A percentile compares a stretch with the other conserved stretches of the same genome.
These are phyloP conservation scores for Eugnorisma glareosa DNA, from an alignment of 2,888 invertebrate genomes.

Conservation along the genomic window DNA sequence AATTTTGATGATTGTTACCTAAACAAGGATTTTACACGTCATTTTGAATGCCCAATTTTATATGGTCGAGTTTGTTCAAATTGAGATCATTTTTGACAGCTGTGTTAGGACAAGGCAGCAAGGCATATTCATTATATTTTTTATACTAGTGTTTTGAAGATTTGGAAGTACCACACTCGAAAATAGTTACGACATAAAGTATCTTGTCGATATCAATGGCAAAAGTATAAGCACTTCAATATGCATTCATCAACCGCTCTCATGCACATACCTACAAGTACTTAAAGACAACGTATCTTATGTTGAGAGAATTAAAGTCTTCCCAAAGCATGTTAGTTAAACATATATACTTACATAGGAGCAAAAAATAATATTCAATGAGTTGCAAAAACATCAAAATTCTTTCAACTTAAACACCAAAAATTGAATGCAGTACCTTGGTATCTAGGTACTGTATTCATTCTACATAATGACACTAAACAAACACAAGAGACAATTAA, in stretches of 20 bases:
- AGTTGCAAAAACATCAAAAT: background rate
- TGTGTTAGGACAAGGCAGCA: background rate
- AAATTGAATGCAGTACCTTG: background rate
- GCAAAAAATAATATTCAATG: background rate
- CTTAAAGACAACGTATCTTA: background rate
- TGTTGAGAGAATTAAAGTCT: background rate
- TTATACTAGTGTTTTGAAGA: background rate
- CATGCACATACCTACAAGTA: background rate
- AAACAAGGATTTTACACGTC: slow-evolving; percentile 60
- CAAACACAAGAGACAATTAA: slow-evolving; percentile 68
- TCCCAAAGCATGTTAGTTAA: background rate
- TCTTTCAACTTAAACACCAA: background rate
- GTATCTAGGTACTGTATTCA: background rate
- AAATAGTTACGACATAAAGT: background rate
- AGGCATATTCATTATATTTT: too few relatives aligned
- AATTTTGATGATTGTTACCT: slow-evolving; percentile 63
- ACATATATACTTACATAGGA: background rate
- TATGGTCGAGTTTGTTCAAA: slow-evolving; percentile 5
- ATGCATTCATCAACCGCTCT: background rate
- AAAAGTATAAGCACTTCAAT: background rate
- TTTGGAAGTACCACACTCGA: background rate
- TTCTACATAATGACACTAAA: slow-evolving; percentile 22
- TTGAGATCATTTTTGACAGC: slow-evolving; percentile 1
- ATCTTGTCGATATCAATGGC: background rate
- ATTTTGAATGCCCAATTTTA: slow-evolving; percentile 28